Evolutionary conservation across 2,888 invertebrate species (phyloP).

Genomic region (Apantesis nais): DNA sequence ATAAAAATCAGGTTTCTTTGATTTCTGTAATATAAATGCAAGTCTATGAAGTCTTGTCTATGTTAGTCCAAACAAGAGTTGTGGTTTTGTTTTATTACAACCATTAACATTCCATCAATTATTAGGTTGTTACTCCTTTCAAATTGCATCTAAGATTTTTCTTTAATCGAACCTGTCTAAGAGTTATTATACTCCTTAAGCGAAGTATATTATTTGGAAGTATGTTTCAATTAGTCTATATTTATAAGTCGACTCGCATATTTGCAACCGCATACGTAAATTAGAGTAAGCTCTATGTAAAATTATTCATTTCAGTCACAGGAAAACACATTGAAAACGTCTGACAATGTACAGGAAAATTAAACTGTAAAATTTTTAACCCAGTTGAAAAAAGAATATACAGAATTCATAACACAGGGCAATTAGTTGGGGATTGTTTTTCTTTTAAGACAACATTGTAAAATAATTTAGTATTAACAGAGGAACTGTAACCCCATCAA

Average conservation of each 20-base stretch:
- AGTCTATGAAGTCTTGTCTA: neutral
- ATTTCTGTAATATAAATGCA: no score
- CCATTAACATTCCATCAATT: neutral
- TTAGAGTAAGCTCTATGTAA: no score
- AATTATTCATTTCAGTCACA: no score
- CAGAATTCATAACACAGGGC: neutral
- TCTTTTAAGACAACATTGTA: no score
- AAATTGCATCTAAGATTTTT: no score
- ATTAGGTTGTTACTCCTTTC: no score
- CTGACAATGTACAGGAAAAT: neutral
- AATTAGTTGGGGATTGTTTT: no score
- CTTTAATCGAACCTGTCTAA: no score
- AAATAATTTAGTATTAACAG: neutral
- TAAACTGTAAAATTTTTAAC: neutral
- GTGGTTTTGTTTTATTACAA: neutral
- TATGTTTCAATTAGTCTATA: neutral
- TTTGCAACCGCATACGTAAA: no score
- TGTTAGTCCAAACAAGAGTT: neutral
- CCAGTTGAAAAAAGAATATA: neutral
- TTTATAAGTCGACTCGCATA: neutral
- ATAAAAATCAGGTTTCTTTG: no score
- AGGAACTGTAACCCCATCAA: neutral
- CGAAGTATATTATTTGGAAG: no score
- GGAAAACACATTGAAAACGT: neutral
- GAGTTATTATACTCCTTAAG: no score